phyloP scores from a whole-genome alignment of 1,140 invertebrate genomes.

The Temnothorax nylanderi region DNA sequence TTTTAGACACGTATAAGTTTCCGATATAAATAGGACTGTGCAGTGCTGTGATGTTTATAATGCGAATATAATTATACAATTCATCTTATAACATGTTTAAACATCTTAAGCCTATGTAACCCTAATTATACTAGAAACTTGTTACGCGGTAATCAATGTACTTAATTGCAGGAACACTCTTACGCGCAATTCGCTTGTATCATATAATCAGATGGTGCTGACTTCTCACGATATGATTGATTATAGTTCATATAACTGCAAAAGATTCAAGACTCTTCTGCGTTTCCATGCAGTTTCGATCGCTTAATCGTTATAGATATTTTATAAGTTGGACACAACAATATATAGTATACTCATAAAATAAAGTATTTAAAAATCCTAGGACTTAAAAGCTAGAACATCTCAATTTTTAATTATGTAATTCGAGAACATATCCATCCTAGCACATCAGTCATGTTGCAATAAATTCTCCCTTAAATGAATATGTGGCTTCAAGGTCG shows the following conservation, averaged over 20 bases:
- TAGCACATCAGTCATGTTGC: not conserved
- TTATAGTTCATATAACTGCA: constrained; percentile 41
- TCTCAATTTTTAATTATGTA: not conserved
- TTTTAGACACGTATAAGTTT: not conserved
- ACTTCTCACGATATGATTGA: constrained; percentile 63
- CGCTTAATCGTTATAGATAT: not conserved
- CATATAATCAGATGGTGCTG: constrained; percentile 62
- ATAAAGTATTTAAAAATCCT: not conserved
- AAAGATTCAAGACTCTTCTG: not conserved
- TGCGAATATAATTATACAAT: constrained; percentile 73
- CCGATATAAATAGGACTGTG: not conserved
- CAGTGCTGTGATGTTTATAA: constrained; percentile 41
- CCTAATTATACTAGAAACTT: constrained; percentile 64
- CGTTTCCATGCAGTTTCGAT: constrained; percentile 1
- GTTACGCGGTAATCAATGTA: constrained; percentile 44
- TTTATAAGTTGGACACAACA: not conserved
- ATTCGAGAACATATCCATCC: not conserved
- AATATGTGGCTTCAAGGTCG: not conserved
- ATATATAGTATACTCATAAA: not conserved
- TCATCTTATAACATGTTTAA: constrained; percentile 66
- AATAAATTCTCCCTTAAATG: not conserved
- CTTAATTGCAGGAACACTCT: constrained; percentile 64
- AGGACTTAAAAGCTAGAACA: not conserved
- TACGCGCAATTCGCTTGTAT: constrained; percentile 63
- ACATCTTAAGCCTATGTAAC: constrained; percentile 55